Evolutionary conservation across 2,888 invertebrate species (phyloP).

Genomic region (Habroteleia sp.): DNA sequence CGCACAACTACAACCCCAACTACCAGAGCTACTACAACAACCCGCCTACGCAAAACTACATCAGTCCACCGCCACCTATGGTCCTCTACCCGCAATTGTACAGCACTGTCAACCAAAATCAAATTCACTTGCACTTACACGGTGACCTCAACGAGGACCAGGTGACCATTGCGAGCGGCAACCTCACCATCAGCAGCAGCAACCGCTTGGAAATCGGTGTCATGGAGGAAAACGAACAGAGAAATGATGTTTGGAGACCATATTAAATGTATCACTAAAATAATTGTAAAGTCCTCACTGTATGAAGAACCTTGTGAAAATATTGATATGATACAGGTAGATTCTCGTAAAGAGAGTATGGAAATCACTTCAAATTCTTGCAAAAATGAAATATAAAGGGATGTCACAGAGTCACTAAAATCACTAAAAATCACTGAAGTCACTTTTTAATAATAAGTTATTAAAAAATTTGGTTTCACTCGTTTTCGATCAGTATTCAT

Average conservation of each 20-base stretch:
- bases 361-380: too few relatives aligned
- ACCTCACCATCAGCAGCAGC: conserved; percentile 80
- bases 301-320: background rate
- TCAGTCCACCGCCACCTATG: conserved; percentile 86
- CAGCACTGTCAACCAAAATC: conserved; percentile 93
- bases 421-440: too few relatives aligned
- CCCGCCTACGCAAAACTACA: conserved; percentile 83
- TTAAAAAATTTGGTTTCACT: too few relatives aligned
- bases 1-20: conserved; percentile 85
- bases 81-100: conserved; percentile 90
- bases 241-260: conserved; percentile 88
- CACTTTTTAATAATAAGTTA: too few relatives aligned
- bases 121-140: conserved; percentile 90
- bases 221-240: conserved; percentile 83
- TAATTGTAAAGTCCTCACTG: conserved; percentile 9
- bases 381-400: too few relatives aligned
- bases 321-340: too few relatives aligned
- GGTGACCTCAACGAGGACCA: conserved; percentile 81
- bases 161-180: conserved; percentile 81
- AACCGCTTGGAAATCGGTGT: conserved; percentile 82
- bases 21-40: conserved; percentile 88
- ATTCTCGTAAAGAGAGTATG: background rate
- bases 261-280: conserved; percentile 82
- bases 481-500: too few relatives aligned
- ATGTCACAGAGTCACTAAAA: too few relatives aligned